These are phyloP conservation scores for Steatornis caripensis DNA, from an alignment of 2,113 vertebrate genomes.

Conservation along the genomic window DNA sequence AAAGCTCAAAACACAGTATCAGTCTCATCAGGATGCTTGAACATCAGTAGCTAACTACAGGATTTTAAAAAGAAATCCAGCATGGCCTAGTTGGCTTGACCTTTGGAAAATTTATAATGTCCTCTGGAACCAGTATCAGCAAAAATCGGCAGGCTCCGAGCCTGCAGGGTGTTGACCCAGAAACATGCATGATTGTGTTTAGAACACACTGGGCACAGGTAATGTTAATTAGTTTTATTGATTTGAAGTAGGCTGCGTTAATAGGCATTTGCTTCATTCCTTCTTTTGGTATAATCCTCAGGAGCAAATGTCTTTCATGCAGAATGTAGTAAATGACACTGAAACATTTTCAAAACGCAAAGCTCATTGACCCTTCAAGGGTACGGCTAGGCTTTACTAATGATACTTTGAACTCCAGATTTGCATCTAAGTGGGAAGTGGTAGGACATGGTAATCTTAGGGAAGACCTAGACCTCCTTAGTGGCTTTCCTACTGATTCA, in stretches of 20 bases:
- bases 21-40: slow-evolving; percentile 27
- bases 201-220: slow-evolving; percentile 99
- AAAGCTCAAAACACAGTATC: background rate
- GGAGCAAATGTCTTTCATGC: background rate
- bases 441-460: background rate
- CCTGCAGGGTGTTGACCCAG: slow-evolving; percentile 91
- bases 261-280: background rate
- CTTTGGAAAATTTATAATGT: slow-evolving; percentile 81
- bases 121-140: slow-evolving; percentile 79
- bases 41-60: slow-evolving; percentile 22
- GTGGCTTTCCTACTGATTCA: background rate
- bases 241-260: background rate
- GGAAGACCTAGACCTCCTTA: background rate
- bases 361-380: background rate
- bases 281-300: background rate
- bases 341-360: background rate
- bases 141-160: slow-evolving; percentile 78
- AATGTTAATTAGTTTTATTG: slow-evolving; percentile 55
- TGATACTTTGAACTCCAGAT: background rate
- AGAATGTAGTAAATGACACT: background rate
- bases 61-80: slow-evolving; percentile 40
- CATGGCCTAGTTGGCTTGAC: slow-evolving; percentile 72
- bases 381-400: background rate
- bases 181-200: slow-evolving; percentile 99
- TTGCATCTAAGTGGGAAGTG: background rate